Conservation (phyloP, 2,888 invertebrate genomes). For the Chrysomela aeneicollis region DNA sequence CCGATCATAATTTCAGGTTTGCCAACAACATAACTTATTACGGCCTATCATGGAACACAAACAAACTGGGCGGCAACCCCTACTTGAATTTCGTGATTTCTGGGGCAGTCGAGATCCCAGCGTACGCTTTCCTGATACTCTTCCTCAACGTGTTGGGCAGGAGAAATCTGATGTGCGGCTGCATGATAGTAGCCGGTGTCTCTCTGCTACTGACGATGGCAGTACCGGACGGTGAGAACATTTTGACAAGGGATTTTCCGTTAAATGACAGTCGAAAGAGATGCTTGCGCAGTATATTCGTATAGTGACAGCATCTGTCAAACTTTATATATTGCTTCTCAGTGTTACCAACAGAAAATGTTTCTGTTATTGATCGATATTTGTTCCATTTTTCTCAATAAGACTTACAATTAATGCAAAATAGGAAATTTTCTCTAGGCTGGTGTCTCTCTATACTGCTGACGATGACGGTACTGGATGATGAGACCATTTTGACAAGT, state of each 20-base stretch:
- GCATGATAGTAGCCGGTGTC: constrained; percentile 71
- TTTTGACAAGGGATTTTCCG: too few relatives aligned
- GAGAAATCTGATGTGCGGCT: constrained; percentile 72
- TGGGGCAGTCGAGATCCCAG: constrained; percentile 80
- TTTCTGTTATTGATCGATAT: too few relatives aligned
- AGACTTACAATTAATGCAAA: too few relatives aligned
- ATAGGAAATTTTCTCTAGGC: too few relatives aligned
- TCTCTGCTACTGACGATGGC: constrained; percentile 67
- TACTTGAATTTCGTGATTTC: constrained; percentile 78
- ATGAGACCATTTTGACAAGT: too few relatives aligned
- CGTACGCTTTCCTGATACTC: constrained; percentile 71
- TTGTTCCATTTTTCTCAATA: too few relatives aligned
- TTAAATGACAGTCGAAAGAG: too few relatives aligned
- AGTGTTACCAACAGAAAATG: too few relatives aligned
- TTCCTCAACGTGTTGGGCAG: constrained; percentile 76
- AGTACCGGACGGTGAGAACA: constrained; percentile 64
- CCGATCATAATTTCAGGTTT: constrained; percentile 67
- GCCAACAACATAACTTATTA: constrained; percentile 82
- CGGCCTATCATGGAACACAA: constrained; percentile 79
- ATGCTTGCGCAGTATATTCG: too few relatives aligned
- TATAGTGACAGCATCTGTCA: too few relatives aligned
- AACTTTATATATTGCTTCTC: too few relatives aligned
- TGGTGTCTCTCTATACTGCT: constrained; percentile 67
- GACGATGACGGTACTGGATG: too few relatives aligned
- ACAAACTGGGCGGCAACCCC: constrained; percentile 74